phyloP scores from a whole-genome alignment of 2,113 vertebrate species.

The Tautogolabrus adspersus region DNA sequence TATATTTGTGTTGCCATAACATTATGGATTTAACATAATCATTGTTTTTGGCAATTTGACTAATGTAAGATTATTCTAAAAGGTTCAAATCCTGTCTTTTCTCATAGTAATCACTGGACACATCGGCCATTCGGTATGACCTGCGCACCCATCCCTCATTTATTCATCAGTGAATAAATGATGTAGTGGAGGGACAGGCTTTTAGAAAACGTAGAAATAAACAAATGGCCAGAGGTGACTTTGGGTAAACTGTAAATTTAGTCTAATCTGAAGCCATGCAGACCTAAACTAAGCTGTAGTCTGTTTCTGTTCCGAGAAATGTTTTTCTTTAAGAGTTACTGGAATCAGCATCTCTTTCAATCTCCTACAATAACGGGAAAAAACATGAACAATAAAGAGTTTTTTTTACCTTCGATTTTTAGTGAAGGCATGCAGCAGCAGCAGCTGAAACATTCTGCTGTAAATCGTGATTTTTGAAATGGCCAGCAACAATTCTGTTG shows the following conservation, averaged over 20 bases:
- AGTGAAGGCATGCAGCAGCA: too few relatives aligned
- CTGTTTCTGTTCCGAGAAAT: conserved; percentile 40
- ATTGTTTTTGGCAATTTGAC: conserved; percentile 60
- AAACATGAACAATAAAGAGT: background rate
- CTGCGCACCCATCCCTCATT: conserved; percentile 6
- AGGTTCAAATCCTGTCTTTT: conserved; percentile 48
- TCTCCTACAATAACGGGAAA: background rate
- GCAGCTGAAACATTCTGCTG: too few relatives aligned
- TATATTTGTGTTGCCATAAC: conserved; percentile 30
- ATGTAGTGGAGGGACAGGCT: conserved; percentile 1
- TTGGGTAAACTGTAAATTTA: conserved; percentile 41
- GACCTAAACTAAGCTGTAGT: conserved; percentile 39
- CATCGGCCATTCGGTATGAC: conserved; percentile 16
- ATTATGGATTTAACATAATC: conserved; percentile 38
- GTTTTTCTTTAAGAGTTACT: conserved; percentile 23
- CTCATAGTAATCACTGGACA: conserved; percentile 35
- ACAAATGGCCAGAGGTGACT: conserved; percentile 44
- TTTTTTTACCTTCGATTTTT: too few relatives aligned
- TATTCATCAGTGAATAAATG: conserved; percentile 32
- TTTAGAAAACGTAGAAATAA: conserved; percentile 51
- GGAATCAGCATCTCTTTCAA: conserved; percentile 1
- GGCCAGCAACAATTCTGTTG: too few relatives aligned
- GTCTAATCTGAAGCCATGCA: conserved; percentile 32
- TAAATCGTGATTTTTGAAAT: too few relatives aligned
- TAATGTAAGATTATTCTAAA: conserved; percentile 63